Evolutionary conservation across 2,113 vertebrate species (phyloP), one percentile per base, ranked within the genome.

Genomic region (Stigmatopora argus): DNA sequence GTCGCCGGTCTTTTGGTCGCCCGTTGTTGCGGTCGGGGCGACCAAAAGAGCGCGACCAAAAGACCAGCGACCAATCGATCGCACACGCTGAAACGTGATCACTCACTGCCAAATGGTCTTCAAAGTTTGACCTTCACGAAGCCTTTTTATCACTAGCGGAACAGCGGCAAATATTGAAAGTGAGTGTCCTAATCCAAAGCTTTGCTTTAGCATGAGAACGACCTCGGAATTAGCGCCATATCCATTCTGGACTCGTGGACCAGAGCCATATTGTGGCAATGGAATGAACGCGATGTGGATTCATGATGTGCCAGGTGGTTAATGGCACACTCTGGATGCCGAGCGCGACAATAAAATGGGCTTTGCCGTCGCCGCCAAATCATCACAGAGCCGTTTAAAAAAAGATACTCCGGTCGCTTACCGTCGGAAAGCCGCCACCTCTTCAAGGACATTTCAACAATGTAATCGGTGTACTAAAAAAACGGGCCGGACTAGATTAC

Each of bases 271-370:
- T 48, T 38, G 45, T 77, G 6, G 51, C 51, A 5, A 11, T 53
- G 9, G 19, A 70, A 83, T 70, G 67, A 77, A 51, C 71, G 56
- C 61, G 73, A 34, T 38, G 23, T 34, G 44, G 17, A 69, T 49
- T 53, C 46, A 70, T 69, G 59, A 78, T 74, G 66, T 80, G 82
- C 75, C 85, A 85, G 85, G 69, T 84, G 85, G 82, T 70, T 85
- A 83, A 85, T 83, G 68, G 73, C 60, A 71, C 69, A 49, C 71
- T 69, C 59, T 34, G 47, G 47, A 72, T 63, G 38, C 57, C 53
- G 58, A 69, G 55, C 18, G 67, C 64, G 65, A 55, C 70, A 60
- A 70, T 82, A 64, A 83, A 85, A 73, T 11, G 55, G 31, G 47
- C 57, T 63, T 78, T 78, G 70, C 66, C 48, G 70, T 65, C 52